Conservation (phyloP, 2,888 invertebrate genomes). For the Torymus tubicola region DNA sequence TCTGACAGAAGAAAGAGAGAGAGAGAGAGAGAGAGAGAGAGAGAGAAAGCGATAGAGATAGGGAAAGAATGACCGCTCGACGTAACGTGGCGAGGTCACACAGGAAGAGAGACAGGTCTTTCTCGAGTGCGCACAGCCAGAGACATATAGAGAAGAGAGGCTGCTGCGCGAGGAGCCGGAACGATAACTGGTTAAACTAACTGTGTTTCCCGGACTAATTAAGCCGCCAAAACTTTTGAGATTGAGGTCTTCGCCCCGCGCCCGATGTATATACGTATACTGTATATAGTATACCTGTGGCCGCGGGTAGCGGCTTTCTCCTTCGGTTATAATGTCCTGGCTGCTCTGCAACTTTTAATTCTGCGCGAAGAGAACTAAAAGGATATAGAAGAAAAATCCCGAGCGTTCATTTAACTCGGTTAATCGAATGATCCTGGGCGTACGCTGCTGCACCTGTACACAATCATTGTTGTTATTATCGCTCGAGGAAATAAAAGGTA, state of each 20-base stretch:
- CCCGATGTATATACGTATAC: not conserved
- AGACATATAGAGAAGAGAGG: too few species aligned
- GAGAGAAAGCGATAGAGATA: not conserved
- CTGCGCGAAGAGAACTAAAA: too few species aligned
- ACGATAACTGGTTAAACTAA: slow-evolving; percentile 42
- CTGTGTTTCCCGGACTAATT: slow-evolving; percentile 43
- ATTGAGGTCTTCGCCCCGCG: slow-evolving; percentile 21
- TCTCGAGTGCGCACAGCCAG: too few species aligned
- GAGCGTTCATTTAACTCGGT: too few species aligned
- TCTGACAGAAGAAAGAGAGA: not conserved
- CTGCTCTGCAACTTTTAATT: too few species aligned
- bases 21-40: not conserved
- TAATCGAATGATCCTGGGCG: too few species aligned
- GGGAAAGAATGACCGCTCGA: not conserved
- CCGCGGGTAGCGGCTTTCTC: not conserved
- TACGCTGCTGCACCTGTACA: too few species aligned
- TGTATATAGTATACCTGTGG: not conserved
- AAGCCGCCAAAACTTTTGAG: slow-evolving; percentile 46
- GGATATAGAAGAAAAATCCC: too few species aligned
- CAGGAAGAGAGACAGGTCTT: not conserved
- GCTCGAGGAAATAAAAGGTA: too few species aligned
- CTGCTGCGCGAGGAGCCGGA: not conserved
- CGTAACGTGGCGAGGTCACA: slow-evolving; percentile 19
- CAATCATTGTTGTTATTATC: too few species aligned
- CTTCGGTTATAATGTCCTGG: too few species aligned